Evolutionary conservation across 2,888 invertebrate species (phyloP).

Genomic region (Machimus atricapillus): DNA sequence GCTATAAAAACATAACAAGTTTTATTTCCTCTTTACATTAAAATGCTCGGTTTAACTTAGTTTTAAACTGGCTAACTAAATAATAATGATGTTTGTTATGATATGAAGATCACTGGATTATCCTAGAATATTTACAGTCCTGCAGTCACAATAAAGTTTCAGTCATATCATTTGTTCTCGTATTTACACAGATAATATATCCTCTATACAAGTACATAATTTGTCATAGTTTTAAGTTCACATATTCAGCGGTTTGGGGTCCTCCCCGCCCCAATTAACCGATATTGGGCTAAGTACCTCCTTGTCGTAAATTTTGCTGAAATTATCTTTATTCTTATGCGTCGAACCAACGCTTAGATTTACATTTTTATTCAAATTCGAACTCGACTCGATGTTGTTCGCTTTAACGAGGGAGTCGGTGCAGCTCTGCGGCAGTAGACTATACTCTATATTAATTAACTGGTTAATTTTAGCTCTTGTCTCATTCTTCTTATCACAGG

Average conservation of each 20-base stretch:
- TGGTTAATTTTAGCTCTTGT: constrained; percentile 49
- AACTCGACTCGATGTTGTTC: constrained; percentile 40
- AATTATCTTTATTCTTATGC: constrained; percentile 38
- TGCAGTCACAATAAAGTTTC: constrained; percentile 17
- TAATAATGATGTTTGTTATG: constrained; percentile 36
- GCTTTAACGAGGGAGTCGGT: constrained; percentile 17
- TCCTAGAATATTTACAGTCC: constrained; percentile 26
- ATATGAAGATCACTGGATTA: constrained; percentile 35
- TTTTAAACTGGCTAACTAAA: constrained; percentile 31
- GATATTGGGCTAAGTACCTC: constrained; percentile 47
- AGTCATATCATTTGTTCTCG: constrained; percentile 31
- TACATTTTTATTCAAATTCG: constrained; percentile 42
- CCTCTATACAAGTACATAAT: not conserved
- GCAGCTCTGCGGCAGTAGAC: constrained; percentile 45
- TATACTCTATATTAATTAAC: constrained; percentile 47
- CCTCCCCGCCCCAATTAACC: constrained; percentile 39
- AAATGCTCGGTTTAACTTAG: constrained; percentile 27
- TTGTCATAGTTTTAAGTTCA: constrained; percentile 1
- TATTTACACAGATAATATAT: constrained; percentile 34
- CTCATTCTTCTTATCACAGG: constrained; percentile 50
- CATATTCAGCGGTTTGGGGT: constrained; percentile 8
- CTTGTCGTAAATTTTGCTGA: constrained; percentile 47
- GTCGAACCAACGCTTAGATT: constrained; percentile 45
- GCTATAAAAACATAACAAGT: constrained; percentile 21
- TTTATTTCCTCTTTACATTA: constrained; percentile 35